Percentiles rank a stretch among this genome's conserved stretches.
Evolutionary conservation across 2,888 invertebrate species (phyloP).

Genomic region (Agonopterix subpropinquella): DNA sequence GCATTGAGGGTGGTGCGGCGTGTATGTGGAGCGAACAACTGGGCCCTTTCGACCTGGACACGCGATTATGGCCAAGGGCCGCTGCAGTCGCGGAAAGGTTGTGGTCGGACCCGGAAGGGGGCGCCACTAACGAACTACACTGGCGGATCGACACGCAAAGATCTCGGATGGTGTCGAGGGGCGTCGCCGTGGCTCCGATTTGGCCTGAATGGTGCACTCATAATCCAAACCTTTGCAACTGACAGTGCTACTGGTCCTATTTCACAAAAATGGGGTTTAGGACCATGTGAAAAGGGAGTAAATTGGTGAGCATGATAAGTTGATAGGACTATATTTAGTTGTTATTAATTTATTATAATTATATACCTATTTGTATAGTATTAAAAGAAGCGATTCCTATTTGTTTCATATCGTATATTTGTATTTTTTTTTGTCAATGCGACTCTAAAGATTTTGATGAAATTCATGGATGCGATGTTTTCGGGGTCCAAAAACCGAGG

Average conservation of each 20-base stretch:
- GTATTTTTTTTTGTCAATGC: too few relatives aligned
- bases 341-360: too few relatives aligned
- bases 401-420: too few relatives aligned
- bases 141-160: slow-evolving; percentile 80
- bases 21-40: slow-evolving; percentile 92
- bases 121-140: slow-evolving; percentile 77
- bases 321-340: too few relatives aligned
- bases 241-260: not conserved
- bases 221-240: slow-evolving; percentile 79
- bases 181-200: slow-evolving; percentile 80
- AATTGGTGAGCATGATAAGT: too few relatives aligned
- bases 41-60: slow-evolving; percentile 82
- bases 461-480: too few relatives aligned
- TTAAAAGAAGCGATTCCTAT: too few relatives aligned
- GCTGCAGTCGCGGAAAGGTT: slow-evolving; percentile 88
- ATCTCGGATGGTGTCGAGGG: slow-evolving; percentile 77
- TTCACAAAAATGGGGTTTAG: not conserved
- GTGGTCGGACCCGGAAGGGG: slow-evolving; percentile 78
- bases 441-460: too few relatives aligned
- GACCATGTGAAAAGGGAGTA: not conserved
- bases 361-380: too few relatives aligned
- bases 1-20: slow-evolving; percentile 85
- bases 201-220: slow-evolving; percentile 87
- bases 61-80: slow-evolving; percentile 88
- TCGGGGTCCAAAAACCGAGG: too few relatives aligned